Percentiles rank a stretch among this genome's conserved stretches.
Conservation (phyloP, 64 coral and sea anemone species). For the Catalaphyllia jardinei region DNA sequence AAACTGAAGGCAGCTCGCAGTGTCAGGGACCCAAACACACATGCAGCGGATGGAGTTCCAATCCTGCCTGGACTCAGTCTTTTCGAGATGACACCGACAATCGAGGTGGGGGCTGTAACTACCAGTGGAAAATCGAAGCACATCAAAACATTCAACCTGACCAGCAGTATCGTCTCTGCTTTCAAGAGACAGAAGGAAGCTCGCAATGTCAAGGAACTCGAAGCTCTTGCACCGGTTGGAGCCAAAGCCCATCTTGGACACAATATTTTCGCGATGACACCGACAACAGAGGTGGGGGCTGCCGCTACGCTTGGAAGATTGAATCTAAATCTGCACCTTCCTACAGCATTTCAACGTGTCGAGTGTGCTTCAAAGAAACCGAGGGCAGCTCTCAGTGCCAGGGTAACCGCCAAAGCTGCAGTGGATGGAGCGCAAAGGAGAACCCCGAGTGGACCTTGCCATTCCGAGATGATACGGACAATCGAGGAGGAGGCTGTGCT, state of each 20-base stretch:
- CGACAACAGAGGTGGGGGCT: slow-evolving; percentile 46
- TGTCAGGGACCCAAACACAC: slow-evolving; percentile 33
- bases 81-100: slow-evolving; percentile 70
- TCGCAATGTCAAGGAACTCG: slow-evolving; percentile 56
- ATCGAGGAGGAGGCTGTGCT: slow-evolving; percentile 44
- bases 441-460: slow-evolving; percentile 39
- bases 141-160: neutral
- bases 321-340: neutral
- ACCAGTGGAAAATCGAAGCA: slow-evolving; percentile 54
- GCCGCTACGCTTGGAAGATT: slow-evolving; percentile 48
- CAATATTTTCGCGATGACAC: slow-evolving; percentile 55
- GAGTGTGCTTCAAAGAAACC: slow-evolving; percentile 64
- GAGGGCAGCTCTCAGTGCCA: slow-evolving; percentile 72
- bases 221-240: slow-evolving; percentile 53
- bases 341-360: neutral
- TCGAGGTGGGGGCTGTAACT: slow-evolving; percentile 35
- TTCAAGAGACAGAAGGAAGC: slow-evolving; percentile 55
- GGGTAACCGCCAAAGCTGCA: slow-evolving; percentile 42
- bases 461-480: slow-evolving; percentile 72
- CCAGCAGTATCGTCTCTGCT: slow-evolving; percentile 47
- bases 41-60: slow-evolving; percentile 53
- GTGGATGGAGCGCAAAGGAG: slow-evolving; percentile 30
- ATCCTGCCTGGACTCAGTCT: slow-evolving; percentile 31
- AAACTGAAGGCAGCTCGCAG: slow-evolving; percentile 40
- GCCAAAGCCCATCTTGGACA: slow-evolving; percentile 40